Conservation (phyloP, 1,140 invertebrate genomes). For the Rhyacophila brunnea region DNA sequence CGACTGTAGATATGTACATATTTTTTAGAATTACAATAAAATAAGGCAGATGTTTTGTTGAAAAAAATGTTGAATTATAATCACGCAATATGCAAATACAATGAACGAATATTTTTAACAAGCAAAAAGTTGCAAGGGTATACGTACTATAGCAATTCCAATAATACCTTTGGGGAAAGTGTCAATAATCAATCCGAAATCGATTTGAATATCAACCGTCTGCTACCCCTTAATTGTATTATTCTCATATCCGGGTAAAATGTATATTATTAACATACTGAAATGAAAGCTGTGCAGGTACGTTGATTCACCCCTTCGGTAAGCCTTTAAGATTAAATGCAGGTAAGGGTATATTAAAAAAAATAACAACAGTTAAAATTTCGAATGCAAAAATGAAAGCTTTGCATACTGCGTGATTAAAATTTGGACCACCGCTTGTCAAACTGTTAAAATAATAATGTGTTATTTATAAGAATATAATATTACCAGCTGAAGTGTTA, state of each 20-base stretch:
- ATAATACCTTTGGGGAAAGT: slow-evolving; percentile 9
- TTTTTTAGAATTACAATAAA: no score
- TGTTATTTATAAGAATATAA: no score
- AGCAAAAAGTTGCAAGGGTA: not conserved
- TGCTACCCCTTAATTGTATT: slow-evolving; percentile 6
- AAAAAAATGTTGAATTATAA: slow-evolving; percentile 7
- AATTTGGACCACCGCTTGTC: no score
- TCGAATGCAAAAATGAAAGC: no score
- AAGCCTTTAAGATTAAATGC: slow-evolving; percentile 23
- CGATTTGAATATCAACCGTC: slow-evolving; percentile 26
- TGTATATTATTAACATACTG: slow-evolving; percentile 25
- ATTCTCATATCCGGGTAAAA: slow-evolving; percentile 15
- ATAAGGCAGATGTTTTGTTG: slow-evolving; percentile 14
- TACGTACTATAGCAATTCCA: not conserved
- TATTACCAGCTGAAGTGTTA: no score
- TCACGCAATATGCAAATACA: slow-evolving; percentile 23
- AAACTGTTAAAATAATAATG: no score
- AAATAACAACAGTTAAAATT: no score
- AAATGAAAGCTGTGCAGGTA: not conserved
- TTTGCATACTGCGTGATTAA: no score
- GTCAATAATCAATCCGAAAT: slow-evolving; percentile 34
- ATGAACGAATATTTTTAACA: not conserved
- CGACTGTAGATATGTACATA: no score
- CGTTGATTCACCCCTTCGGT: slow-evolving; percentile 6
- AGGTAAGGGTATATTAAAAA: slow-evolving; percentile 12